Conservation (phyloP, 2,113 vertebrate species). For the human region DNA sequence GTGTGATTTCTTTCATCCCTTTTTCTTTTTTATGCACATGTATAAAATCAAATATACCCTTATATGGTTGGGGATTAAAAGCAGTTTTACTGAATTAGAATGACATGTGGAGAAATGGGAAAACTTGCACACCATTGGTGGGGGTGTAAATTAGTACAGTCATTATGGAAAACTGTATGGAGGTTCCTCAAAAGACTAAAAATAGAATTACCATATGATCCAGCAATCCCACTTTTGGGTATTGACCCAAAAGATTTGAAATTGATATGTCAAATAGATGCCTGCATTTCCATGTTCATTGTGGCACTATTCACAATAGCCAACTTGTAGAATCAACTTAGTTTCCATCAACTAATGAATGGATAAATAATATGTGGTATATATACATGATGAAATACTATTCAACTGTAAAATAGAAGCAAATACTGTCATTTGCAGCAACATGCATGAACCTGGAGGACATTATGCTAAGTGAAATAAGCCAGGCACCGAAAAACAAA, state of each 20-base stretch:
- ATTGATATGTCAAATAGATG: neutral
- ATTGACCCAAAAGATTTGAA: neutral
- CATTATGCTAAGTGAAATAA: neutral
- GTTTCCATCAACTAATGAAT: neutral
- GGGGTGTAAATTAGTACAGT: neutral
- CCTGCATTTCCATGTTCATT: neutral
- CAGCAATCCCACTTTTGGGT: neutral
- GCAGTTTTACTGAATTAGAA: slow-evolving; percentile 7
- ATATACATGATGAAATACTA: no score
- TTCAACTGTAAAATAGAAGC: neutral
- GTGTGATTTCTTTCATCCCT: neutral
- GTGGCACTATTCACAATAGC: neutral
- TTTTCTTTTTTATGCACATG: neutral
- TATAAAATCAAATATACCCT: slow-evolving; percentile 9
- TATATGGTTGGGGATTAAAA: neutral
- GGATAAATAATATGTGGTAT: neutral
- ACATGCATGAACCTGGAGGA: neutral
- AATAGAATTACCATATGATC: neutral
- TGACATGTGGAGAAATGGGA: neutral
- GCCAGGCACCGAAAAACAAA: neutral
- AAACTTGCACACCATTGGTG: neutral
- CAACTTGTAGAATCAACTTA: neutral
- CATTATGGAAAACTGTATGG: neutral
- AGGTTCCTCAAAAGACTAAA: neutral
- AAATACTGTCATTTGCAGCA: neutral